Evolutionary conservation across 1,140 invertebrate genomes (phyloP), one percentile per base, ranked within the genome.

Genomic region (Hydropsyche tenuis): DNA sequence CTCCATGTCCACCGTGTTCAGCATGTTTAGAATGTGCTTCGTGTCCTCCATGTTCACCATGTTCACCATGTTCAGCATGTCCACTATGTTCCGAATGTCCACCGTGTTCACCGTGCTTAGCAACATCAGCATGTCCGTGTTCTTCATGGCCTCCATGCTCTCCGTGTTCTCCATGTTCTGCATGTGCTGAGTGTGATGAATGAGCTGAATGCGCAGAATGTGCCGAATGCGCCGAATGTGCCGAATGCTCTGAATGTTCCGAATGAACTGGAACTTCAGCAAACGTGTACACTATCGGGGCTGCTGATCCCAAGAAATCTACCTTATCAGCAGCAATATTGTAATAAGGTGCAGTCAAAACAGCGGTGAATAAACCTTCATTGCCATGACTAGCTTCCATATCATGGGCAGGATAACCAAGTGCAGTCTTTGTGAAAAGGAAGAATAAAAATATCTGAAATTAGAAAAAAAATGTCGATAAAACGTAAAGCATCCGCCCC

Each of bases 261-360:
- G 22, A 5, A 18, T 56, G 20, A 14, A 4, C 22, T 9, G 30
- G 30, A 5, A 25, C 18, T 48, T 68, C 45, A 1, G 65, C 18
- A 16, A 68, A 11, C 11, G 45, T 48, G 14, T 48, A 68, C 1
- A 27, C 4, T 1, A 43, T 22, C 0, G 65, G 65, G n/a, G 12
- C 14, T 14, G n/a, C 42, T 22, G 22, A 9, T 45, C 45, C 42
- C 0, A 68, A 18, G 22, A 68, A 68, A 16, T 45, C 65, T 12
- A 68, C 65, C 48, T 68, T 68, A 3, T 43, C 23, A 5, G 65
- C 65, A 14, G 65, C 65, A 22, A 68, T 68, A 23, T 68, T 68
- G 22, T 45, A 68, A 22, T 46, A 16, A 22, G 42, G 65, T 14
- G 42, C 3, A 27, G 65, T n/a, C 1, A 68, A 68, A 18, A 66